Base-by-base conservation (phyloP, 2,113 vertebrate genomes). In the Callocephalon fimbriatum region DNA sequence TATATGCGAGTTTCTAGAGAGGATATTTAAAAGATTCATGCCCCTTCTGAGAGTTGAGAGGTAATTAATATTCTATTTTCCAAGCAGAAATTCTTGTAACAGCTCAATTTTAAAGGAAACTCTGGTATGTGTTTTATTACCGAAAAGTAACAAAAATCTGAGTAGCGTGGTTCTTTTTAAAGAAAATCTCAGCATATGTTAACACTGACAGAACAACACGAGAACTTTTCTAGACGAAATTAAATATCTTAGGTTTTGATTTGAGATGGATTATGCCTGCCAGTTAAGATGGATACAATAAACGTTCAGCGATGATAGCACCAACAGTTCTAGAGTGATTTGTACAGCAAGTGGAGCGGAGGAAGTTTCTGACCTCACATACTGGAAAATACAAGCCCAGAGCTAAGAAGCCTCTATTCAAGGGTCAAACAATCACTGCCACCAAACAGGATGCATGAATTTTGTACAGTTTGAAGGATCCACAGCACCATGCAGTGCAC, bases 401-500 rank as follows among this genome's bases (percentile, higher is more conserved):
- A 48, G 35, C 51, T 42, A 29, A 68, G 56, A 26, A 54, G 3
- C 1, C 26, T 38, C 32, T 40, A 7, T 27, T 51, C 11, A 31
- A 67, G 3, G n/a, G 23, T 6, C 31, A 45, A 63, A 62, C 29
- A 22, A 47, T 2, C 51, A 18, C 2, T 53, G 22, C 6, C 45
- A 26, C 27, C 23, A 32, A 83, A 23, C 0, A 10, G n/a, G 54
- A 42, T 12, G 18, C 21, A 10, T n/a, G 4, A 11, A 9, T 56
- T 13, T 53, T 6, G 2, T 26, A 16, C 35, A 0, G 0, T 4
- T 29, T 1, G 40, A n/a, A 31, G 14, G 48, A 27, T 11, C 9
- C 61, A 18, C 61, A 31, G 6, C n/a, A 35, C 26, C 15, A 26
- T 0, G 1, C 32, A 3, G 23, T 3, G 14, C 32, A 12, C 23